These are phyloP conservation scores for Apistogramma diplotaenia DNA, from an alignment of 2,113 vertebrate species.

Conservation along the genomic window DNA sequence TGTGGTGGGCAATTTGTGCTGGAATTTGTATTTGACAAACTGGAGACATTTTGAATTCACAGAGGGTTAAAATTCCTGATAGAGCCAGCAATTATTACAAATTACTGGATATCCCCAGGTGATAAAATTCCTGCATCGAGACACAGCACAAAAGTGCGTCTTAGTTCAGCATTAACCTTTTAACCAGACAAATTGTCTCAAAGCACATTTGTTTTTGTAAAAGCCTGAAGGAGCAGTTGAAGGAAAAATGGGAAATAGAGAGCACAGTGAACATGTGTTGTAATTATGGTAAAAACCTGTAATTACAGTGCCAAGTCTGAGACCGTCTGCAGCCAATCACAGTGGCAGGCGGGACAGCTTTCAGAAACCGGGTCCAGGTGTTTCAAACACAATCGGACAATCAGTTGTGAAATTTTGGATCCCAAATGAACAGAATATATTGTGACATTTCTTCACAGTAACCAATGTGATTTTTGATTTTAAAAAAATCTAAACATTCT, in stretches of 20 bases:
- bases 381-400: neutral
- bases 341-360: neutral
- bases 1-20: neutral
- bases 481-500: neutral
- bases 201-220: slow-evolving; percentile 2
- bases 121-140: neutral
- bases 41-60: neutral
- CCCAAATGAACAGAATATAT: neutral
- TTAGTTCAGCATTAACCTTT: neutral
- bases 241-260: neutral
- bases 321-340: neutral
- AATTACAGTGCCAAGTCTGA: neutral
- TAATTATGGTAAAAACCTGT: neutral
- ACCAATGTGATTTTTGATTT: too few relatives aligned
- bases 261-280: neutral
- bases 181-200: neutral
- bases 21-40: neutral
- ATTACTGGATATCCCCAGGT: slow-evolving; percentile 8
- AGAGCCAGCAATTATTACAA: slow-evolving; percentile 20
- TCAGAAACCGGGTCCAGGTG: neutral
- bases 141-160: neutral
- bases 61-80: neutral
- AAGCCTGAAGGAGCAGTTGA: neutral
- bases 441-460: neutral
- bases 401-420: neutral